Evolutionary conservation across 1,140 invertebrate species (phyloP), one percentile per base, ranked within the genome.

Genomic region (Drosophila bocqueti): DNA sequence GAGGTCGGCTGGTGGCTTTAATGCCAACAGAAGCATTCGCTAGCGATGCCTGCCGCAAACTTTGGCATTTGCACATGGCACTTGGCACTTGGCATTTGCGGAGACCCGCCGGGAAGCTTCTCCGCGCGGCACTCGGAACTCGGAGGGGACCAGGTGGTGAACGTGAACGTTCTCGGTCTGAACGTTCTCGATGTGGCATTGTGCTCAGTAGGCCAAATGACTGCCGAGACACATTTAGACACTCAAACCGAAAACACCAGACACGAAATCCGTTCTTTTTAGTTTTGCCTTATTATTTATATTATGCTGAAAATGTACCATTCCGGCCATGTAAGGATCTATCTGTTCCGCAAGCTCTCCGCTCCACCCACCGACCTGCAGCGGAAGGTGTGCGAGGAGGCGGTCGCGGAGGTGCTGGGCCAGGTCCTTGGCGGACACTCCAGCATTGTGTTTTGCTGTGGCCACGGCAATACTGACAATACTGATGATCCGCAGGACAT

Each of bases 11-110:
- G 21, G 47, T n/a, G 60, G 49, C 24, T 58, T 59, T 54, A 75
- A 75, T 75, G 71, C 52, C 72, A 84, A 76, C 55, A 77, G 79
- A 80, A 64, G 68, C 36, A 21, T 9, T 31, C 18, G 45, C n/a
- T 73, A 43, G 46, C 43, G 62, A 61, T 72, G 78, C 76, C 83
- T 76, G 65, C 11, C 40, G 49, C 68, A 49, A 87, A 84, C 84
- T 87, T 90, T 87, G 85, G 59, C 84, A 87, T 87, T 87, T 90
- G 15, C 67, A 72, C 10, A 59, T 73, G 52, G 45, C 54, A 65
- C 46, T 78, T 83, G 74, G 62, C 78, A 83, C 78, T 78, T 82
- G 82, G 65, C 82, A 83, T 84, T 83, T 85, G 49, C n/a, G 26
- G 18, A 60, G 43, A 60, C 18, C 79, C 60, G 67, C 43, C 60